Base-by-base conservation (phyloP, 1,140 invertebrate genomes). In the Trachelipus rathkii region DNA sequence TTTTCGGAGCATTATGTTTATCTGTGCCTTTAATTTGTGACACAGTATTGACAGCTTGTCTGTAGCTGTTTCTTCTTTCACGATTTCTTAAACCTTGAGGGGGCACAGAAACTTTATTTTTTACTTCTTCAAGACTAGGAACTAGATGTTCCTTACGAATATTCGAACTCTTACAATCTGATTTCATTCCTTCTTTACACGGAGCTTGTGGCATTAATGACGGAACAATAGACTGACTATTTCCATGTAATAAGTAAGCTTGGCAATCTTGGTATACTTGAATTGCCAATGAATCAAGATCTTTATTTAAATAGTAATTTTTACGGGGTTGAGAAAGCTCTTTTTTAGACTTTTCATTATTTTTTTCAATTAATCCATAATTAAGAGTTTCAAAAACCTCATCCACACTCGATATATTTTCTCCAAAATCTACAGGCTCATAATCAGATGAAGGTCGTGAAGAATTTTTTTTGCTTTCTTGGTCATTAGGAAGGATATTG, bases 51-150 rank as follows among this genome's bases (percentile, higher is more conserved):
- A 86, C 82, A 10, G 85, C 85, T 79, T 86, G 84, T 24, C 85
- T 79, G 81, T 85, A 86, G 80, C 85, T 86, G 75, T 86, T 85
- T 50, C 85, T 77, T 71, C 85, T 75, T 74, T 86, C 85, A 15
- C 85, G 82, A 23, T 84, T 79, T 7, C 84, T 83, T 19, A 84
- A 68, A 0, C 83, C 83, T 66, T 81, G 82, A 19, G 83, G 81
- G 73, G 84, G 77, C 10, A 82, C 76, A 67, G 82, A 82, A 11
- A 83, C 80, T 77, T 81, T 80, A 50, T 74, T 81, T 46, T 78
- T 82, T 44, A 81, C 81, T 78, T 83, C 80, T 68, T 60, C 50
- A 2, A 60, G 50, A 44, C 21, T 10, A 44, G 21, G 8, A 71
- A 66, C 60, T 72, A 11, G 68, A n/a, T 70, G 5, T 44, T 43